Percentiles rank a stretch among this genome's conserved stretches.
phyloP scores from a whole-genome alignment of 2,888 invertebrate species.

The Aphidoletes aphidimyza region DNA sequence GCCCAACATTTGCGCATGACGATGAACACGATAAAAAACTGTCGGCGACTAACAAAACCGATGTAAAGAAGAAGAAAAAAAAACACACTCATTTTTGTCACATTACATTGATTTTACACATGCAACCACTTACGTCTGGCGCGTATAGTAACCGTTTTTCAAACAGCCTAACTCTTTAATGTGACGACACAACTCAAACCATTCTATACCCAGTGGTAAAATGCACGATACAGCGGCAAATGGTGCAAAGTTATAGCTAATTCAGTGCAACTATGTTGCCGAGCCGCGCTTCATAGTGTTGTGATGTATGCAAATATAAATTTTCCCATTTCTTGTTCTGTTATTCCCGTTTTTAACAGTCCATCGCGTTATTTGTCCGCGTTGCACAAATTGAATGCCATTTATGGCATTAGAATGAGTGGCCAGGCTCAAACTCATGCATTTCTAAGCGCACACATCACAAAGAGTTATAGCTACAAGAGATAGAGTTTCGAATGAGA shows the following conservation, averaged over 20 bases:
- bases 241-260: background rate
- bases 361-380: background rate
- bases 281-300: background rate
- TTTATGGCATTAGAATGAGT: no score
- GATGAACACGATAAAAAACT: background rate
- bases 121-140: conserved; percentile 50
- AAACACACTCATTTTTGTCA: conserved; percentile 1
- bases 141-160: background rate
- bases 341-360: background rate
- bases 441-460: no score
- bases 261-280: conserved; percentile 12
- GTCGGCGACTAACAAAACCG: background rate
- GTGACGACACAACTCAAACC: no score
- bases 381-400: no score
- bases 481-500: no score
- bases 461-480: no score
- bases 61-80: background rate
- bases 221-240: background rate
- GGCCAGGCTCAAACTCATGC: no score
- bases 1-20: no score
- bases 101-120: conserved; percentile 54
- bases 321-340: background rate
- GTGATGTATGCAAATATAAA: conserved; percentile 42
- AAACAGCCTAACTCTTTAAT: background rate
- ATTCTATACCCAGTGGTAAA: background rate